These are phyloP conservation scores for Byasa hedistus DNA, from an alignment of 2,888 invertebrate genomes.

Conservation along the genomic window DNA sequence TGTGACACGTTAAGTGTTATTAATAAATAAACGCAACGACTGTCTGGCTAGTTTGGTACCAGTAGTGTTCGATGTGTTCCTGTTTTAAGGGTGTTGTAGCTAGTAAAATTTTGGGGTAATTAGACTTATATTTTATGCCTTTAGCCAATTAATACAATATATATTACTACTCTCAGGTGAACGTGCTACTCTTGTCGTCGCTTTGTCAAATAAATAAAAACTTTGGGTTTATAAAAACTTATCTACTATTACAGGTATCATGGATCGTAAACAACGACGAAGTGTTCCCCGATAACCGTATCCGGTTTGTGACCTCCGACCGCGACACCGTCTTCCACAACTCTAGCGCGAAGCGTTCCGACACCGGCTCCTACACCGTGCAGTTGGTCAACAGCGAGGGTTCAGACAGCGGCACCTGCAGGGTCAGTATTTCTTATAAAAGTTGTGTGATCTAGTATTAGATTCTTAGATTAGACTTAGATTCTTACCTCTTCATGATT, in stretches of 20 bases:
- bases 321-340: conserved; percentile 91
- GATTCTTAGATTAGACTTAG: too few species aligned
- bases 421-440: conserved; percentile 73
- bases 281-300: conserved; percentile 87
- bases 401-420: conserved; percentile 94
- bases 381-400: conserved; percentile 94
- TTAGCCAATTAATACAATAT: conserved; percentile 34
- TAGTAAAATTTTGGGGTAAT: neutral
- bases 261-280: conserved; percentile 96
- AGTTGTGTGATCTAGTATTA: neutral
- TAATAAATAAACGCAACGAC: too few species aligned
- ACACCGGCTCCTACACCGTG: conserved; percentile 96
- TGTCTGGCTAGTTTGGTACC: too few species aligned
- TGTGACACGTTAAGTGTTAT: too few species aligned
- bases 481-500: too few species aligned
- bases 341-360: conserved; percentile 92
- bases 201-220: too few species aligned
- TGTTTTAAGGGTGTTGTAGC: too few species aligned
- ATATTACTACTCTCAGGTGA: neutral
- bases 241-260: conserved; percentile 59
- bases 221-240: too few species aligned
- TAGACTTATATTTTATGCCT: neutral
- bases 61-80: too few species aligned
- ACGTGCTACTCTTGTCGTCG: too few species aligned
- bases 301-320: conserved; percentile 92